phyloP scores from a whole-genome alignment of 2,888 invertebrate species.

The Myopa tessellatipennis region DNA sequence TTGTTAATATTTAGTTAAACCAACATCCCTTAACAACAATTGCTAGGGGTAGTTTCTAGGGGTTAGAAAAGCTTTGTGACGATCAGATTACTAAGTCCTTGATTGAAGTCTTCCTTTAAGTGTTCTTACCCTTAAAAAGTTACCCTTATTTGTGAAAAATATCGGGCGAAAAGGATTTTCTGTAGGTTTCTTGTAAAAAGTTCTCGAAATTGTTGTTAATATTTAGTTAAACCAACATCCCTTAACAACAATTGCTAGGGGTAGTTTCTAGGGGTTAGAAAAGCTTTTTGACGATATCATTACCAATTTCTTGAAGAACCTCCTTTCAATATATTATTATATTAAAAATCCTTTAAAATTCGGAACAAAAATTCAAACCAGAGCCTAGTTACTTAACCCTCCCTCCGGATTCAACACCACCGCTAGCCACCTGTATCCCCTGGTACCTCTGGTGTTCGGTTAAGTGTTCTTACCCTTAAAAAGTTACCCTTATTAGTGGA shows the following conservation, averaged over 20 bases:
- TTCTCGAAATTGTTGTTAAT: constrained; percentile 7
- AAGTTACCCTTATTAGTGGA: not conserved
- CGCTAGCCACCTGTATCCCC: too few species aligned
- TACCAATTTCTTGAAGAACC: not conserved
- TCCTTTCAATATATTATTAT: too few species aligned
- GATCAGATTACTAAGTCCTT: too few species aligned
- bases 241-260: constrained; percentile 1
- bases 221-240: not conserved
- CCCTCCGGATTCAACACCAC: too few species aligned
- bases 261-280: not conserved
- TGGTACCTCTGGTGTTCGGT: too few species aligned
- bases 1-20: not conserved
- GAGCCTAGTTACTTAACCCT: too few species aligned
- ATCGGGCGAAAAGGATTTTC: constrained; percentile 57
- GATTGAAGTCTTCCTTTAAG: not conserved
- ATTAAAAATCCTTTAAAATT: too few species aligned
- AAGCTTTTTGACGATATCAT: not conserved
- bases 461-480: not conserved
- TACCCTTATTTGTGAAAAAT: constrained; percentile 56
- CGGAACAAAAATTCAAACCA: too few species aligned
- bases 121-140: constrained; percentile 50
- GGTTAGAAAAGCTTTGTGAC: too few species aligned
- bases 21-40: not conserved
- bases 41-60: not conserved
- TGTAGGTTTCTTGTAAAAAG: constrained; percentile 16